A percentile compares a stretch with the other conserved stretches of the same genome.
These are phyloP conservation scores for Auanema sp. DNA, from an alignment of 2,888 invertebrate genomes.

Conservation along the genomic window DNA sequence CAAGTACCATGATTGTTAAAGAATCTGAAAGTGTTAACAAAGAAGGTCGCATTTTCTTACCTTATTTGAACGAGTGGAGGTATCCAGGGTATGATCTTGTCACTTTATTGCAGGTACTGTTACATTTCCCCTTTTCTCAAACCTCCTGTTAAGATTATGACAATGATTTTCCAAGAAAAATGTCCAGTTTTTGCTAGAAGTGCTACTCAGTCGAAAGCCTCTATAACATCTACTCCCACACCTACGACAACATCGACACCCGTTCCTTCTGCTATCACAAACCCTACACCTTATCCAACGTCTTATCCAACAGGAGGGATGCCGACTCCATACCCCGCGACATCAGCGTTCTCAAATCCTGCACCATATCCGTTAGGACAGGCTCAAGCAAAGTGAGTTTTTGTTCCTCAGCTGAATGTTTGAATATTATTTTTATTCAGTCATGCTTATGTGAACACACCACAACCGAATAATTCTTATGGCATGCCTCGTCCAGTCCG, in stretches of 20 bases:
- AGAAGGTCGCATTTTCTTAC: conserved; percentile 89
- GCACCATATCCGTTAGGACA: not conserved
- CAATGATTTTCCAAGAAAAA: conserved; percentile 86
- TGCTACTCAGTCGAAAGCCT: conserved; percentile 60
- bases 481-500: conserved; percentile 15
- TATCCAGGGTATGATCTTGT: conserved; percentile 79
- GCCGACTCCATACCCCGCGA: conserved; percentile 26
- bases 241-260: conserved; percentile 71
- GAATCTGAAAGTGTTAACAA: conserved; percentile 42
- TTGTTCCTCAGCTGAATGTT: not conserved
- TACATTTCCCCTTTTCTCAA: not conserved
- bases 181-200: conserved; percentile 78
- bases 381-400: conserved; percentile 4
- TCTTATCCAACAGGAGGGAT: conserved; percentile 38
- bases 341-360: conserved; percentile 5
- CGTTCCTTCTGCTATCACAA: conserved; percentile 29
- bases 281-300: conserved; percentile 28
- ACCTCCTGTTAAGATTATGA: conserved; percentile 75
- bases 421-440: conserved; percentile 20
- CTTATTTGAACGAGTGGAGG: conserved; percentile 91
- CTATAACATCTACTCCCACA: conserved; percentile 25
- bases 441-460: conserved; percentile 32
- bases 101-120: conserved; percentile 77
- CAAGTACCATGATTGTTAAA: conserved; percentile 87
- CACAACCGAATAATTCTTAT: conserved; percentile 16